These are phyloP conservation scores for Phaenicophaeus curvirostris DNA, from an alignment of 2,797 vertebrate species.

Conservation along the genomic window DNA sequence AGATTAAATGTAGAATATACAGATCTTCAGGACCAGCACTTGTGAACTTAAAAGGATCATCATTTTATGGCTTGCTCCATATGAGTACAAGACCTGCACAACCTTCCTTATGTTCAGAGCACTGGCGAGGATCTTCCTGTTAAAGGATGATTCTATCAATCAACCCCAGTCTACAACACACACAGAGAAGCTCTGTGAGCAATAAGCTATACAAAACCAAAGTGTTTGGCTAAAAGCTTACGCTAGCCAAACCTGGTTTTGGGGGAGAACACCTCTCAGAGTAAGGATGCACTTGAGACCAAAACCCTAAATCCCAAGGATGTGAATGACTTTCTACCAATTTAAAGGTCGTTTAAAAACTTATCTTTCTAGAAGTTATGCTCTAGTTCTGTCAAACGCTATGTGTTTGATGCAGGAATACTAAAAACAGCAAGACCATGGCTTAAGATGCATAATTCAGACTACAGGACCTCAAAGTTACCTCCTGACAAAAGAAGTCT, in stretches of 20 bases:
- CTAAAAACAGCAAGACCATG: not conserved
- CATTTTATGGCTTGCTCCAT: not conserved
- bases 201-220: not conserved
- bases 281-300: not conserved
- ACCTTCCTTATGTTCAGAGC: not conserved
- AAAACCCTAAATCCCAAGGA: not conserved
- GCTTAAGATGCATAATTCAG: not conserved
- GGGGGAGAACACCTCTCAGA: not conserved
- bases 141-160: not conserved
- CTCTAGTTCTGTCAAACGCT: not conserved
- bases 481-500: not conserved
- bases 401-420: not conserved
- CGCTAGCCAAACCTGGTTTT: not conserved
- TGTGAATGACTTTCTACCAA: not conserved
- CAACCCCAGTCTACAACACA: not conserved
- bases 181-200: not conserved
- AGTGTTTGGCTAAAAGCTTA: not conserved
- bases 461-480: accelerated
- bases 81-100: not conserved
- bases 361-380: not conserved
- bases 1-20: not conserved
- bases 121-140: not conserved
- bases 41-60: not conserved
- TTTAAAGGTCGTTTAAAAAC: not conserved
- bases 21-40: not conserved